A percentile compares a stretch with the other conserved stretches of the same genome.
phyloP scores from a whole-genome alignment of 2,797 vertebrate genomes.

The Emydoidea blandingii region DNA sequence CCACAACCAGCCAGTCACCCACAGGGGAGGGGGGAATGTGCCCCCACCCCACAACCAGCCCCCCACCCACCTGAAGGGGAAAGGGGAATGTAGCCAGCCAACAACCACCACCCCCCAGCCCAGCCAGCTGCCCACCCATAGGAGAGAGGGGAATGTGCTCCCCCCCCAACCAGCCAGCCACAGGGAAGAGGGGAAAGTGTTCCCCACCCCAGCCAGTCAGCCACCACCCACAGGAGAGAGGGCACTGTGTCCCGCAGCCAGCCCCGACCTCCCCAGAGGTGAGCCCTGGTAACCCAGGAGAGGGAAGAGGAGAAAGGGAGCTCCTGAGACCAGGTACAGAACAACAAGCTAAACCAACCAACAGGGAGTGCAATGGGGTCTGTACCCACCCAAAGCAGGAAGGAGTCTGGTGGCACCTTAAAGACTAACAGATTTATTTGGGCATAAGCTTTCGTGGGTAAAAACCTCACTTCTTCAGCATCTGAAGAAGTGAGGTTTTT shows the following conservation, averaged over 20 bases:
- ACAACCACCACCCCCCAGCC: neutral
- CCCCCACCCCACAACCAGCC: too few relatives aligned
- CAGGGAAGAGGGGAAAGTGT: neutral
- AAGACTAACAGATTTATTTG: too few relatives aligned
- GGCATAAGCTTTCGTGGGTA: too few relatives aligned
- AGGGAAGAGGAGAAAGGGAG: neutral
- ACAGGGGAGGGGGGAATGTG: neutral
- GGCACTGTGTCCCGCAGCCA: neutral
- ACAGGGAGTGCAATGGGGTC: neutral
- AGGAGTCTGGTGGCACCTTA: too few relatives aligned
- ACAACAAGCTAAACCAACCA: neutral
- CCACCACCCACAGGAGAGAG: neutral
- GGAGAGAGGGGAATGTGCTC: too few relatives aligned
- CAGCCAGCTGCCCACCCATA: too few relatives aligned
- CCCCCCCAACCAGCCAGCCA: too few relatives aligned
- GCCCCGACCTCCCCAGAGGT: neutral
- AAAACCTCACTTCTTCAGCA: too few relatives aligned
- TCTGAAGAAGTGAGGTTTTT: too few relatives aligned
- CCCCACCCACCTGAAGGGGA: too few relatives aligned
- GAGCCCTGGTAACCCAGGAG: neutral
- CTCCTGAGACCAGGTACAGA: neutral
- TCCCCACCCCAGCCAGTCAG: neutral
- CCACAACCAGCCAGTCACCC: too few relatives aligned
- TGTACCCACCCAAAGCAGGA: neutral
- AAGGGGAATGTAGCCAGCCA: neutral